phyloP scores from a whole-genome alignment of 2,113 vertebrate genomes.

The Otocyon megalotis region DNA sequence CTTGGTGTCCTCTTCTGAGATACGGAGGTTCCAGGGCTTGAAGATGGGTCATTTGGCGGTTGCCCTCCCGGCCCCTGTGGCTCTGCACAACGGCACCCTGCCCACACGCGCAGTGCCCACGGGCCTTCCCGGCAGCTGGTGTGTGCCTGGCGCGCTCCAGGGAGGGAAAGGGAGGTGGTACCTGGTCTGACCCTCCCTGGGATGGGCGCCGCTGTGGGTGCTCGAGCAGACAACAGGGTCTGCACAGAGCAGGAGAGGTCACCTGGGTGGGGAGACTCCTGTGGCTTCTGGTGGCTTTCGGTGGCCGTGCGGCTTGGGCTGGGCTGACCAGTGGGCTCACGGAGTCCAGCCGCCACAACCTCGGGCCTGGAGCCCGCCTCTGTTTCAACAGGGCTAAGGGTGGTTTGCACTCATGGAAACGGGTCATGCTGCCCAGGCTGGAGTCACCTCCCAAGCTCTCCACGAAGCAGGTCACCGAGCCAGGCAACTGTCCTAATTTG shows the following conservation, averaged over 20 bases:
- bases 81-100: not conserved
- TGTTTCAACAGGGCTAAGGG: not conserved
- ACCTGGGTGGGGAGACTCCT: not conserved
- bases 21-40: not conserved
- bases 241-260: not conserved
- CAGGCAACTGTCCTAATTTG: not conserved
- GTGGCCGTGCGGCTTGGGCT: not conserved
- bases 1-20: not conserved
- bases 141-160: not conserved
- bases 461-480: not conserved
- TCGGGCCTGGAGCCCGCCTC: not conserved
- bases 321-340: not conserved
- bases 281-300: not conserved
- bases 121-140: not conserved
- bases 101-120: accelerated
- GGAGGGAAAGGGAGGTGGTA: not conserved
- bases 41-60: not conserved
- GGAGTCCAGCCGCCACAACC: not conserved
- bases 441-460: not conserved
- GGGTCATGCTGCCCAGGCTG: not conserved
- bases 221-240: not conserved
- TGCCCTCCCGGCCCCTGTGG: not conserved
- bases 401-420: not conserved
- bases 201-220: accelerated
- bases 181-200: not conserved